These are phyloP conservation scores for Ciona savignyi DNA, from an alignment of 23 tunicate species.

Conservation along the genomic window DNA sequence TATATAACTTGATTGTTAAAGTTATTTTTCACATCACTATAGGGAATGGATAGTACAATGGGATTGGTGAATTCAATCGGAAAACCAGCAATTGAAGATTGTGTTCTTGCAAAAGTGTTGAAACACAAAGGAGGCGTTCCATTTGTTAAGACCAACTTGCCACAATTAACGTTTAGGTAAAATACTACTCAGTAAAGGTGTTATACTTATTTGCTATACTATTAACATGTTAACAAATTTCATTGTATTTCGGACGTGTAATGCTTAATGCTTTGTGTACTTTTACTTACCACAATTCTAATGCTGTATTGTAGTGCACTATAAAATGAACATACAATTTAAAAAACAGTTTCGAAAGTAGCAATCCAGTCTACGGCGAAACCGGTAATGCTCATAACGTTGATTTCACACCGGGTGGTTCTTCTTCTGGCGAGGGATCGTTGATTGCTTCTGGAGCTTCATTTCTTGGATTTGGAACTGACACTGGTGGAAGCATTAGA, in stretches of 20 bases:
- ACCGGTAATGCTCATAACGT: slow-evolving; percentile 47
- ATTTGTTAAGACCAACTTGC: slow-evolving; percentile 62
- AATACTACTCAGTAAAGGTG: background rate
- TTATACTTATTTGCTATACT: background rate
- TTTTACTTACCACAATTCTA: no score
- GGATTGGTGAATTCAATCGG: no score
- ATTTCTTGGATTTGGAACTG: slow-evolving; percentile 77
- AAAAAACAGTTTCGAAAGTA: slow-evolving; percentile 69
- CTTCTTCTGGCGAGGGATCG: no score
- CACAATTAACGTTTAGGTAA: slow-evolving; percentile 44
- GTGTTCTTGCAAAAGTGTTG: slow-evolving; percentile 55
- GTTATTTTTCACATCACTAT: no score
- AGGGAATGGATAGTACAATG: slow-evolving; percentile 39
- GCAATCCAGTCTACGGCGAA: slow-evolving; percentile 69
- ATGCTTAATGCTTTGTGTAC: no score
- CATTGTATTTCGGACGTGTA: no score
- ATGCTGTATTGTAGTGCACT: no score
- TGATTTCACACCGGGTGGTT: slow-evolving; percentile 71
- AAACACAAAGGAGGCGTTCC: slow-evolving; percentile 70
- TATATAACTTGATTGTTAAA: no score
- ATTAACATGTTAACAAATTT: background rate
- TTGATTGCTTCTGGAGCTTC: slow-evolving; percentile 58
- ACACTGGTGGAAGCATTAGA: slow-evolving; percentile 77
- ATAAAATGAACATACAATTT: no score
- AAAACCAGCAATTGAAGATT: slow-evolving; percentile 24